A percentile compares a stretch with the other conserved stretches of the same genome.
phyloP scores from a whole-genome alignment of 2,113 vertebrate genomes.

The Platycercus adscitus region DNA sequence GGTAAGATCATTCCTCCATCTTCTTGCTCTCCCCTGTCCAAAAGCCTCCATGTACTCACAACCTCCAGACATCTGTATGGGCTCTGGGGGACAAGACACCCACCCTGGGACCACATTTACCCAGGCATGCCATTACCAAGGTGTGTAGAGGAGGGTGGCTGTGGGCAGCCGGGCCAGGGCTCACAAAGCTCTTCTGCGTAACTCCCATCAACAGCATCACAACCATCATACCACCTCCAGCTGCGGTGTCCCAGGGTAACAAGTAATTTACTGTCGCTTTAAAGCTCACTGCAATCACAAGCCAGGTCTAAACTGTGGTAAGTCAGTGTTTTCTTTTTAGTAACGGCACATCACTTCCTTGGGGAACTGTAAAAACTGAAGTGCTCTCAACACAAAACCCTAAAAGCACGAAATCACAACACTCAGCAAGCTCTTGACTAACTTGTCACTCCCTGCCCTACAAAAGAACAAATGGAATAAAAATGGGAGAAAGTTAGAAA shows the following conservation, averaged over 20 bases:
- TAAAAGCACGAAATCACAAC: slow-evolving; percentile 10
- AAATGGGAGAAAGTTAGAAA: background rate
- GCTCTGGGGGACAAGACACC: background rate
- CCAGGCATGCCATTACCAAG: background rate
- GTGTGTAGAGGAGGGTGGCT: background rate
- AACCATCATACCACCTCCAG: background rate
- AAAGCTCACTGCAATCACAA: background rate
- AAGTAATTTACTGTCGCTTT: background rate
- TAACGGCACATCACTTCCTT: slow-evolving; percentile 2
- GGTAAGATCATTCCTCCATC: background rate
- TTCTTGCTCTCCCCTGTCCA: background rate
- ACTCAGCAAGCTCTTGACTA: background rate
- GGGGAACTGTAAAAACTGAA: slow-evolving; percentile 27
- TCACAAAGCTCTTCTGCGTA: background rate
- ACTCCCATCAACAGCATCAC: rapidly evolving
- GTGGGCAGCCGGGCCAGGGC: rapidly evolving
- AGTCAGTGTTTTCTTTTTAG: slow-evolving; percentile 13
- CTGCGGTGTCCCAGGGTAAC: background rate
- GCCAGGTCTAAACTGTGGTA: background rate
- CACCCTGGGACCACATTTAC: rapidly evolving
- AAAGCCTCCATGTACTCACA: rapidly evolving
- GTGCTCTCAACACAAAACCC: background rate
- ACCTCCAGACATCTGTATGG: background rate
- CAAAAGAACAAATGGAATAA: background rate
- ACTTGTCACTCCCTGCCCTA: background rate